A percentile compares a stretch with the other conserved stretches of the same genome.
Evolutionary conservation across 2,113 vertebrate species (phyloP).

Genomic region (Spea multiplicata): DNA sequence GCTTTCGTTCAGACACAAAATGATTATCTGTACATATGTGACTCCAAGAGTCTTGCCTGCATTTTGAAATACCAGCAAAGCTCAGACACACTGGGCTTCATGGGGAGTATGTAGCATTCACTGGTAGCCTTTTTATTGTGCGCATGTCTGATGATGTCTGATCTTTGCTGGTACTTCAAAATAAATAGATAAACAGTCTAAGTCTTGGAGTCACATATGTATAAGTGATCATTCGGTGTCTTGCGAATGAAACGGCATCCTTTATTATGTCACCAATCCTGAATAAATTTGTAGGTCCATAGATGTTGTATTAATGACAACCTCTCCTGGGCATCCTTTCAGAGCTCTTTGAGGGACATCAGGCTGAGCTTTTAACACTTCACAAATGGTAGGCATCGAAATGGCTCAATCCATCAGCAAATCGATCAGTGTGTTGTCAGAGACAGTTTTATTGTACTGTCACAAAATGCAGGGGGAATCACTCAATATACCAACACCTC

Average conservation of each 20-base stretch:
- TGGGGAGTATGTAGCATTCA: too few species aligned
- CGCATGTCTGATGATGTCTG: neutral
- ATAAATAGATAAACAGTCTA: too few species aligned
- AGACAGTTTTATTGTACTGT: conserved; percentile 14
- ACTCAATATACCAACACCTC: neutral
- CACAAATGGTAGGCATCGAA: neutral
- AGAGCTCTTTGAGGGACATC: neutral
- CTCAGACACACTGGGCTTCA: too few species aligned
- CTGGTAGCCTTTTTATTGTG: neutral
- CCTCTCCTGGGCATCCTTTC: conserved; percentile 22
- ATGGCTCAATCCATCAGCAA: conserved; percentile 11
- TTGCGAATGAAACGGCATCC: too few species aligned
- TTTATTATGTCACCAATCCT: too few species aligned
- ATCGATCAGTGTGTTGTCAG: conserved; percentile 24
- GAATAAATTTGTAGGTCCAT: neutral
- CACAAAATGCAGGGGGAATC: conserved; percentile 27
- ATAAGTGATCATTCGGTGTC: too few species aligned
- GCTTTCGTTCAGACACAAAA: too few species aligned
- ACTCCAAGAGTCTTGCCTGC: too few species aligned
- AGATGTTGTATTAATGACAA: neutral
- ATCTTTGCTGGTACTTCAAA: too few species aligned
- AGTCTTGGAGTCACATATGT: too few species aligned
- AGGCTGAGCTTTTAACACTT: conserved; percentile 32
- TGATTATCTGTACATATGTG: too few species aligned
- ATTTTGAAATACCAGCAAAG: too few species aligned